Percentiles rank a stretch among this genome's conserved stretches.
phyloP scores from a whole-genome alignment of 2,797 vertebrate genomes.

The Hyperoplus immaculatus region DNA sequence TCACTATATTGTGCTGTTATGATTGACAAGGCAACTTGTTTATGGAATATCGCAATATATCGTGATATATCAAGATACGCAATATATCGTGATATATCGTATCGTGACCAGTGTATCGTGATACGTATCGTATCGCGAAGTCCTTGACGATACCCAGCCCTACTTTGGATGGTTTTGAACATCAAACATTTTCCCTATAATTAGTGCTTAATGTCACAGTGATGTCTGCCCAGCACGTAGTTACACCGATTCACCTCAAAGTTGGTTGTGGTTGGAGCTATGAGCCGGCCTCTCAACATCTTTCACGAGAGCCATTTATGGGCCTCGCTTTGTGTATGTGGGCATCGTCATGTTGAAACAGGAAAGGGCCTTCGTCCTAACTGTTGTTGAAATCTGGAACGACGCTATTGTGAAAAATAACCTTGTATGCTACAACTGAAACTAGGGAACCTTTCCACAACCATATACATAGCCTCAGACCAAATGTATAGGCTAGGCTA shows the following conservation, averaged over 20 bases:
- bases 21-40: too few relatives aligned
- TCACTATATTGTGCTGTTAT: too few relatives aligned
- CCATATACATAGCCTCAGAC: background rate
- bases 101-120: too few relatives aligned
- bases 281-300: background rate
- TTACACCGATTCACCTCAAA: background rate
- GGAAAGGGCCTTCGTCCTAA: constrained; percentile 47
- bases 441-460: background rate
- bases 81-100: too few relatives aligned
- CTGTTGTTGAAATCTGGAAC: constrained; percentile 8
- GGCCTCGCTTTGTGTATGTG: background rate
- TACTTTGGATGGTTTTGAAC: background rate
- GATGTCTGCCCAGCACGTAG: background rate
- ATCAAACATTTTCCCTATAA: background rate
- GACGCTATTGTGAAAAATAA: constrained; percentile 20
- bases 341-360: constrained; percentile 42
- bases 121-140: too few relatives aligned
- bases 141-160: too few relatives aligned
- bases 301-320: constrained; percentile 20
- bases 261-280: constrained; percentile 6
- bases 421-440: constrained; percentile 5
- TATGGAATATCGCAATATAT: too few relatives aligned
- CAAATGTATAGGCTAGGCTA: background rate
- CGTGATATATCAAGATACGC: too few relatives aligned
- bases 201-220: background rate